Evolutionary conservation across 2,888 invertebrate species (phyloP), one percentile per base, ranked within the genome.

Genomic region (Catocala fraxini): DNA sequence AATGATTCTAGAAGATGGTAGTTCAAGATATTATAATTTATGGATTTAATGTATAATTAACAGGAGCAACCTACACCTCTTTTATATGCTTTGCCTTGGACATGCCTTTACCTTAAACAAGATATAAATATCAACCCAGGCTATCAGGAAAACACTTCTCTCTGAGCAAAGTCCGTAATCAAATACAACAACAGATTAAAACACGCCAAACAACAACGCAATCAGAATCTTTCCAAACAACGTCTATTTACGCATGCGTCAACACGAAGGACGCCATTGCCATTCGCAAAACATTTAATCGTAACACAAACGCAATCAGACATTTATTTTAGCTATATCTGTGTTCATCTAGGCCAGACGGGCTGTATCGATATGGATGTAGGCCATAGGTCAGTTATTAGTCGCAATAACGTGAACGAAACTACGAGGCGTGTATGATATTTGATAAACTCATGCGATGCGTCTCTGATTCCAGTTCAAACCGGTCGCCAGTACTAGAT

Each of bases 341-440:
- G 65, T 66, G 63, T 59, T 78, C 87, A 90, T 89, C 89, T 89
- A 86, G 90, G 90, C 84, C 91, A 90, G 89, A 89, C 89, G 70
- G 72, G 79, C 81, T 62, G 68, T 77, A 77, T 71, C 69, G 85
- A 86, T 88, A 88, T 71, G 70, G 51, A 89, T 85, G 64, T 86
- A 68, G 91, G 87, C 66, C 89, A 86, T 80, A 84, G 90, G 89
- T 89, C 90, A 88, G 78, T 81, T 83, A 88, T 89, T 89, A 90
- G 88, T 85, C 91, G 91, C 81, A 89, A 83, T 89, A 79, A 66
- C 70, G 76, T 73, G 64, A 66, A 75, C 71, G 63, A 62, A 65
- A 80, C 80, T 80, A 74, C 25, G 25, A 25, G 74, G 68, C 64
- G 64, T 60, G 75, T 63, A 70, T 57, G 39, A 47, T 49, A 56